A percentile compares a stretch with the other conserved stretches of the same genome.
phyloP scores from a whole-genome alignment of 1,140 invertebrate species.

The Meloidogyne hapla region DNA sequence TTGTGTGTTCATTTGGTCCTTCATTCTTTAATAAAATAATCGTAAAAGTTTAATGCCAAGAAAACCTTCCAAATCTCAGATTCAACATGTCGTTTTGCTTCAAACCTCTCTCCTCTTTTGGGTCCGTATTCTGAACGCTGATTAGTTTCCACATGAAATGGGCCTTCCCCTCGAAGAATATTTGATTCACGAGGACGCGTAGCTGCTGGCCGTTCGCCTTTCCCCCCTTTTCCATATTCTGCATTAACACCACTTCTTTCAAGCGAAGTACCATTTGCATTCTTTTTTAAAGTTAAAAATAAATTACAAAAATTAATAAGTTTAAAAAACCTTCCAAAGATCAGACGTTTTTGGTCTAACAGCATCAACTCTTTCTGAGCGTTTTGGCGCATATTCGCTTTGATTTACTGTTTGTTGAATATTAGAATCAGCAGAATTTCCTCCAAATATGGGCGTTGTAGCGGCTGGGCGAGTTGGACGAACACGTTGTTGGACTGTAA shows the following conservation, averaged over 20 bases:
- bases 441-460: not conserved
- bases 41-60: too few relatives aligned
- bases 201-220: conserved; percentile 19
- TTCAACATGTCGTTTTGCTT: conserved; percentile 29
- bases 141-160: conserved; percentile 33
- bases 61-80: conserved; percentile 33
- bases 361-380: conserved; percentile 1
- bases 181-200: conserved; percentile 29
- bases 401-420: conserved; percentile 11
- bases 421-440: not conserved
- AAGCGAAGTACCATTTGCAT: conserved; percentile 1
- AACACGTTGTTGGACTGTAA: not conserved
- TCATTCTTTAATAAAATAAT: conserved; percentile 19
- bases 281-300: not conserved
- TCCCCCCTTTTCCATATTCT: conserved; percentile 11
- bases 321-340: conserved; percentile 27
- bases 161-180: conserved; percentile 24
- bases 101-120: conserved; percentile 29
- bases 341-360: conserved; percentile 27
- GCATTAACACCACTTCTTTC: conserved; percentile 17
- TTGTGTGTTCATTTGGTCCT: conserved; percentile 16
- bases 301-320: not conserved
- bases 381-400: conserved; percentile 18
- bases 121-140: conserved; percentile 27
- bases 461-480: not conserved